Base-by-base conservation (phyloP, 2,113 vertebrate genomes). In the Crotalus helleri region DNA sequence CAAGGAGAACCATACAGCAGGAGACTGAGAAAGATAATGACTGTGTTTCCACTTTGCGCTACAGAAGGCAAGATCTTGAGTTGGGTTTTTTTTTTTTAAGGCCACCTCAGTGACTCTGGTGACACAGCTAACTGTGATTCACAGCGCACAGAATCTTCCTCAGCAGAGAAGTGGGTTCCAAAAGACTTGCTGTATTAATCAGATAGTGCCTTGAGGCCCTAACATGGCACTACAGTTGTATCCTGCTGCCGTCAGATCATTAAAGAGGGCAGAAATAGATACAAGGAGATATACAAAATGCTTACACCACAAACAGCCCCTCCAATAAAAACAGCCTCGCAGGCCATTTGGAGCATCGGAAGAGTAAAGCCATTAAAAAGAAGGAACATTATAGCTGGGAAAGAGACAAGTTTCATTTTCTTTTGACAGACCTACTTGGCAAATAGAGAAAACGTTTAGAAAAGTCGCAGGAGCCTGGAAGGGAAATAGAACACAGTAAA, bases 151-250 rank as follows among this genome's bases (percentile, higher is more conserved):
- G 39, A 0, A 49, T 91, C 33, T 51, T 5, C 92, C 94, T 92
- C 33, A 5, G 92, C 3, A 2, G 0, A 94, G 88, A 93, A 88
- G 49, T 2, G 88, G 93, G 92, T 96, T 95, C 95, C 93, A n/a
- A 0, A 51, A 93, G 95, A 94, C 94, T 96, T 93, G 92, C 44
- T 94, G 64, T 88, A 95, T 92, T 95, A 95, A 96, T 95, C 96
- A 89, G 0, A 59, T 24, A 93, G 81, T 92, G 87, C 91, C 58
- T 46, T 90, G 53, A 57, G 87, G 74, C 85, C 44, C 11, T 1
- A 51, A 49, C 51, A 21, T 2, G 7, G 88, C 74, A 90, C 12
- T n/a, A 23, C 39, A 57, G 26, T 39, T 89, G 39, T 59, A 89
- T 51, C 46, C 61, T 53, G 86, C 87, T 46, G n/a, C 55, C 9